Conservation (phyloP, 1,140 invertebrate species). For the Solenopsis invicta region DNA sequence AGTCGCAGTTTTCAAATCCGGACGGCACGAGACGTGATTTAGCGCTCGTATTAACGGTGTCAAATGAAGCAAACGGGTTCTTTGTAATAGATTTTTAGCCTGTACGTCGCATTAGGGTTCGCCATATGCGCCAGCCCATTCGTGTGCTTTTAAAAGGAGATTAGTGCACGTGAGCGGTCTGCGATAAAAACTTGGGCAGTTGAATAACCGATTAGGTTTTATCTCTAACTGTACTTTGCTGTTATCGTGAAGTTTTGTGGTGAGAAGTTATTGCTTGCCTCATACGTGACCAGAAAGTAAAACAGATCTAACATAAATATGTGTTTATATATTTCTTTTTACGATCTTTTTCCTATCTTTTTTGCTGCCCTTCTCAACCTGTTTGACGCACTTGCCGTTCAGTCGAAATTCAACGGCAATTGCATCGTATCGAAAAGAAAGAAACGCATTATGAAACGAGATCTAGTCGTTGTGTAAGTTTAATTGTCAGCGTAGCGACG, state of each 20-base stretch:
- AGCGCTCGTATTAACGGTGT: slow-evolving; percentile 15
- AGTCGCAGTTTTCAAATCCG: neutral
- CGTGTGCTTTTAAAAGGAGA: slow-evolving; percentile 35
- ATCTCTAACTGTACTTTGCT: neutral
- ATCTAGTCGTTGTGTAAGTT: slow-evolving; percentile 80
- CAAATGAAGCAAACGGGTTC: slow-evolving; percentile 36
- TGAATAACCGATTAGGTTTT: neutral
- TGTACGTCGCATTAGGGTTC: slow-evolving; percentile 12
- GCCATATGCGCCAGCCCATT: slow-evolving; percentile 19
- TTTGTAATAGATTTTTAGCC: slow-evolving; percentile 13
- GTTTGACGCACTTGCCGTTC: neutral
- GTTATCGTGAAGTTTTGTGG: neutral
- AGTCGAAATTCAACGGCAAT: neutral
- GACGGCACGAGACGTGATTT: slow-evolving; percentile 26
- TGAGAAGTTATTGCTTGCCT: too few relatives aligned
- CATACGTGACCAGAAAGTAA: too few relatives aligned
- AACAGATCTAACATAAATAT: neutral
- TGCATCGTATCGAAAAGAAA: slow-evolving; percentile 1
- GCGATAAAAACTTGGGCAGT: neutral
- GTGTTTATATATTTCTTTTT: neutral
- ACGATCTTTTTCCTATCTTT: neutral
- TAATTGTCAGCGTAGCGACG: slow-evolving; percentile 73
- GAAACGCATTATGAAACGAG: slow-evolving; percentile 66
- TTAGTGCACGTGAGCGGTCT: slow-evolving; percentile 3
- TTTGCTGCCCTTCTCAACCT: too few relatives aligned